A percentile compares a stretch with the other conserved stretches of the same genome.
Conservation (phyloP, 92 coral and sea anemone species). For the Parazoanthus darwini region DNA sequence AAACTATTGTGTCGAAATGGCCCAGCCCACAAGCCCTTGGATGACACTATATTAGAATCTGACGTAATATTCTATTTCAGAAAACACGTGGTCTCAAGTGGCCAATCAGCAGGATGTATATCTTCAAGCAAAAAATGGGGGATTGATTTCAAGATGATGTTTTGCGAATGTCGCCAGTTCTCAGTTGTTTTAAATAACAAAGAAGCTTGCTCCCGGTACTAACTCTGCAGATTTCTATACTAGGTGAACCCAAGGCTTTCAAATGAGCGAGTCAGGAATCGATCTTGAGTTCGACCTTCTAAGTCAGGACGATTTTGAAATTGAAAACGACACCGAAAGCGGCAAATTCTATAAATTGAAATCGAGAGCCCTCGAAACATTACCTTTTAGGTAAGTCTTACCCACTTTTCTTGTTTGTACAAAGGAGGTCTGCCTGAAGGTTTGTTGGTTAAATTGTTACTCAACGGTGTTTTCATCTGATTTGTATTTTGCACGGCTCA, state of each 20-base stretch:
- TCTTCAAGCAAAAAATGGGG: constrained; percentile 56
- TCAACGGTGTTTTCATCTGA: neutral
- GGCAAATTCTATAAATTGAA: constrained; percentile 74
- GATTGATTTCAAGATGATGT: constrained; percentile 46
- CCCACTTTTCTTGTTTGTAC: neutral
- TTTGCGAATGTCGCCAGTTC: constrained; percentile 7
- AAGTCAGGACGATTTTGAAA: constrained; percentile 69
- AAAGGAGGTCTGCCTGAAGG: neutral
- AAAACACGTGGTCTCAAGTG: constrained; percentile 61
- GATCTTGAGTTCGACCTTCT: constrained; percentile 98
- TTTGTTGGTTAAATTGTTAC: neutral
- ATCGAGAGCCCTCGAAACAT: constrained; percentile 72
- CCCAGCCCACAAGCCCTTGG: neutral
- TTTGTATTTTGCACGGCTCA: neutral
- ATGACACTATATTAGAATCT: constrained; percentile 32
- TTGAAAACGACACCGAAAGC: constrained; percentile 58
- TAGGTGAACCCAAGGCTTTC: constrained; percentile 67
- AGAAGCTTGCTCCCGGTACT: constrained; percentile 16
- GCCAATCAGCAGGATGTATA: constrained; percentile 59
- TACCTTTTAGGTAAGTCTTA: constrained; percentile 60
- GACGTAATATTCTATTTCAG: constrained; percentile 74
- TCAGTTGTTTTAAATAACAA: neutral
- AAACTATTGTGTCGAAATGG: neutral
- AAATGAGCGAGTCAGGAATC: constrained; percentile 99
- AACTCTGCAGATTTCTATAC: constrained; percentile 17